Percentiles rank a stretch among this genome's conserved stretches.
Conservation (phyloP, 2,797 vertebrate genomes). For the Siniperca undulata region DNA sequence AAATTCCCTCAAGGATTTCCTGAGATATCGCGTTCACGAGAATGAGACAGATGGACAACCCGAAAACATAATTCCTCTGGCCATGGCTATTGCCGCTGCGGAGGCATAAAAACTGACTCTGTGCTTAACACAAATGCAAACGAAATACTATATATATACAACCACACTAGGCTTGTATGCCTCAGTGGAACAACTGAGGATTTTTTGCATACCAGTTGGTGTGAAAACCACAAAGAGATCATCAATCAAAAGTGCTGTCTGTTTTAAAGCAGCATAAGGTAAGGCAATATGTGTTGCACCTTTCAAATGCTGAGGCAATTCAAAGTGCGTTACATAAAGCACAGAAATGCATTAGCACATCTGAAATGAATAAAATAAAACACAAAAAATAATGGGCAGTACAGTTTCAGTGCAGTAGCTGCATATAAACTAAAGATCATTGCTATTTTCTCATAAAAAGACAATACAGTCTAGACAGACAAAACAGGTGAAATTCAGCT, state of each 20-base stretch:
- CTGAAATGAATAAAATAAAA: background rate
- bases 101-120: background rate
- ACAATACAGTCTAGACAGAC: background rate
- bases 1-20: too few species aligned
- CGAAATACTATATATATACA: background rate
- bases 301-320: constrained; percentile 20
- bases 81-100: too few species aligned
- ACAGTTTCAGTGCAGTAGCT: background rate
- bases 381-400: background rate
- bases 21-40: too few species aligned
- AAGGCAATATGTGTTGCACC: background rate
- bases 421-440: background rate
- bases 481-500: background rate
- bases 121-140: constrained; percentile 1
- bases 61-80: too few species aligned
- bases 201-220: constrained; percentile 3
- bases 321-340: background rate
- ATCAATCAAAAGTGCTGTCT: constrained; percentile 30
- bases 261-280: constrained; percentile 10
- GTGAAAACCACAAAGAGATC: background rate
- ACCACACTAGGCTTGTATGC: background rate
- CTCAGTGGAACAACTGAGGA: background rate
- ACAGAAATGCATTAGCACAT: background rate
- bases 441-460: background rate
- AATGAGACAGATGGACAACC: too few species aligned